phyloP scores from a whole-genome alignment of 2,797 vertebrate genomes.

The Discoglossus pictus region DNA sequence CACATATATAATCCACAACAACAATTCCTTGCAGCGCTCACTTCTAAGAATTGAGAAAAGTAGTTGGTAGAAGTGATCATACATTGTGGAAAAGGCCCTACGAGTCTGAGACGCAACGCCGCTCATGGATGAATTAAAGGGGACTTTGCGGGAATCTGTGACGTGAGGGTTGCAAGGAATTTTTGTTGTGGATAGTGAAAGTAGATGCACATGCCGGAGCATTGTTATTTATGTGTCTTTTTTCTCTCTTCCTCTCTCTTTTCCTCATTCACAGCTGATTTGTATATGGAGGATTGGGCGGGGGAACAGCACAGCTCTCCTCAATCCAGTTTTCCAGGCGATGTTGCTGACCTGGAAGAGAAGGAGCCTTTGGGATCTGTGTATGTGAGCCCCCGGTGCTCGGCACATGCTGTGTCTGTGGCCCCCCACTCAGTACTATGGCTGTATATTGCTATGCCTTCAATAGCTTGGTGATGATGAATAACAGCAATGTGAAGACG shows the following conservation, averaged over 20 bases:
- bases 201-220: not conserved
- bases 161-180: too few species aligned
- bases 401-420: constrained; percentile 38
- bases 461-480: constrained; percentile 83
- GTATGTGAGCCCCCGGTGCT: constrained; percentile 50
- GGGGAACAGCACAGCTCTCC: constrained; percentile 42
- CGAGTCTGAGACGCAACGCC: too few species aligned
- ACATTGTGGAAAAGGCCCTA: too few species aligned
- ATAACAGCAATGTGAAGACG: constrained; percentile 72
- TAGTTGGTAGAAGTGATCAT: too few species aligned
- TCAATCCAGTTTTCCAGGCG: constrained; percentile 31
- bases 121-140: too few species aligned
- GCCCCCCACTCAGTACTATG: constrained; percentile 76
- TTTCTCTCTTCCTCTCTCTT: constrained; percentile 12
- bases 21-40: too few species aligned
- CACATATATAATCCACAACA: too few species aligned
- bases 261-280: constrained; percentile 52
- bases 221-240: constrained; percentile 19
- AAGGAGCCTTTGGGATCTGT: constrained; percentile 55
- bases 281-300: constrained; percentile 64
- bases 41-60: too few species aligned
- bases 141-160: too few species aligned
- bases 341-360: constrained; percentile 62
- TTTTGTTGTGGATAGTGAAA: too few species aligned
- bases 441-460: constrained; percentile 81